Base-by-base conservation (phyloP, 2,888 invertebrate species). In the Dasypolia templi region DNA sequence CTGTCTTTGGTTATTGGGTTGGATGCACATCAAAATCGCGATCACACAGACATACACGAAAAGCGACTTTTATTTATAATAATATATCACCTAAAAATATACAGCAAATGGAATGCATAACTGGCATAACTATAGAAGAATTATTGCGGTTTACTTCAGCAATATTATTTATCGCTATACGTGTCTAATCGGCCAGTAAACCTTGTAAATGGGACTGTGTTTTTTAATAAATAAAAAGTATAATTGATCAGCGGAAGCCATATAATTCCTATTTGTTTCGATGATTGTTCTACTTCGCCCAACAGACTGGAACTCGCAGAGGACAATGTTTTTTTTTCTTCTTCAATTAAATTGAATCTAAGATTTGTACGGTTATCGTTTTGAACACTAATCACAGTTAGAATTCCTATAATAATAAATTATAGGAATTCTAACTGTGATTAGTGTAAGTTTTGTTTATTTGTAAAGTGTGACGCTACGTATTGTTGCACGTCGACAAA, bases 241-340 rank as follows among this genome's bases (percentile, higher is more conserved):
- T 94, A 95, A 95, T 94, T 94, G 94, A 90, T 91, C 91, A 88
- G 90, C 94, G 95, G 95, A 95, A 94, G 93, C 89, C 84, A 90
- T 87, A 89, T 91, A 92, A 91, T 90, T 91, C 89, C 84, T 89
- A 89, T 93, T 92, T 90, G 91, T 91, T 92, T 90, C 88, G 88
- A 89, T 77, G 67, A 79, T 81, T 71, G 72, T 72, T 72, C 82
- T 64, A 82, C 49, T 78, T 85, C 74, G 77, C 7, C 64, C 87
- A 84, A 78, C 79, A 77, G 82, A 87, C 77, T 86, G 85, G 85
- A 87, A 87, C 87, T 77, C 26, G 39, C 26, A 49, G 76, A 87
- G 84, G 85, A 86, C 86, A 72, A 64, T 17, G 65, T 46, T 77
- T 81, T 85, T 82, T 49, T 80, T 81, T 82, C 77, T 77, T 69